Base-by-base conservation (phyloP, 2,113 vertebrate species). In the Cariama cristata region DNA sequence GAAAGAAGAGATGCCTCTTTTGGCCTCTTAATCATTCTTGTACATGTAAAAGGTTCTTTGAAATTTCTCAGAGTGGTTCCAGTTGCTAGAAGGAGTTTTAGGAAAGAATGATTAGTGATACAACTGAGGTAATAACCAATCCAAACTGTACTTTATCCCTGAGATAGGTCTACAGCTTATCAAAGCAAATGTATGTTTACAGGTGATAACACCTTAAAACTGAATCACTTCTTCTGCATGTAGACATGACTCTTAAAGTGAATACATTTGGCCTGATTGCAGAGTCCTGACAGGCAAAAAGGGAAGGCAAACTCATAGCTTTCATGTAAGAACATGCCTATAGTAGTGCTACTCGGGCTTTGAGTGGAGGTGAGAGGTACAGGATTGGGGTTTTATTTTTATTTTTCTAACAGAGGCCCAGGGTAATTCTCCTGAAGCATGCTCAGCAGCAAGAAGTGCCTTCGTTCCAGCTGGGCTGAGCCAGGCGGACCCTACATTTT, bases 401-500 rank as follows among this genome's bases (percentile, higher is more conserved):
- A 50, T 47, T 89, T 92, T 83, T 83, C 13, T 28, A 38, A 33
- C 28, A 90, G 50, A 80, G 4, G 5, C 4, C 1, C 3, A 17
- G 30, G 12, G 28, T 40, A 59, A 38, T 53, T 79, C 26, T 79
- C 40, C 69, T 40, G 23, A 74, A 71, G 56, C 14, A 35, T 40
- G 23, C 30, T 62, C 42, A 58, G 27, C 13, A 81, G 44, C 49
- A 74, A 30, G 22, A 84, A 47, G 3, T n/a, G 8, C 12, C 22
- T 27, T 12, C 1, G 1, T 64, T 56, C 14, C 50, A 47, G 35
- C 22, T 59, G 19, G 20, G 14, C 28, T 74, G 50, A 64, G 30
- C 3, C 40, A 80, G n/a, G 22, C 1, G 2, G 32, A 21, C 0
- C 2, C 10, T 28, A 10, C 11, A 6, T 40, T 85, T 81, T 69